Evolutionary conservation across 2,888 invertebrate genomes (phyloP), one percentile per base, ranked within the genome.

Genomic region (Horisme vitalbata): DNA sequence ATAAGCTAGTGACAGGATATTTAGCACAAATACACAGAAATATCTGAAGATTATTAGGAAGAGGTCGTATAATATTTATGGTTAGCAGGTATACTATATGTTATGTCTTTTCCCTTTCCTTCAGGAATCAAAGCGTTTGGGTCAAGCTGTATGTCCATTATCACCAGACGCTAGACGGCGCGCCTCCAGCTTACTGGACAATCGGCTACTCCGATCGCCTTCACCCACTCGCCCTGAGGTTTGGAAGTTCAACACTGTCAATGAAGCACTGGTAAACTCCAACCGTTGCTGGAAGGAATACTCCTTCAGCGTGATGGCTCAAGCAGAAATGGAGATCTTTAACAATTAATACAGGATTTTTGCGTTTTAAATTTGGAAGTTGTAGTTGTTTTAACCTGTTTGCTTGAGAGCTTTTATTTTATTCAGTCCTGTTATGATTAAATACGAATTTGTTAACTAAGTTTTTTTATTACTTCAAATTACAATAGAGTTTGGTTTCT

Each of bases 241-340:
- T 12, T 86, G 87, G 85, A 88, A 87, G 65, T 87, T 83, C 55
- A 87, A 87, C 45, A 87, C 88, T 6, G 73, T 88, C 34, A 86
- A 83, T 45, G 86, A 86, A 61, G 65, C 75, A 3, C 53, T 83
- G n/a, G 77, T 86, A 23, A 75, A 79, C 50, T 79, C 85, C 5
- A 69, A 76, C 1, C 71, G 63, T n/a, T n/a, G n/a, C 26, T 86
- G 82, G 82, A 85, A 84, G 52, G 79, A 81, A 10, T 83, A 82
- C 41, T 66, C 71, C 1, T 82, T 78, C 45, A 79, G 78, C 4
- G 48, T 55, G 1, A 69, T 69, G 41, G 59, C 63, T 11, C 63
- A 68, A 2, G 65, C n/a, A n/a, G 65, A 48, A 64, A 63, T 41
- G 63, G 59, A 11, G 58, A 68, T 32, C 9, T 41, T 3, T 47